phyloP scores from a whole-genome alignment of 2,113 vertebrate genomes.

The Marmota monax region DNA sequence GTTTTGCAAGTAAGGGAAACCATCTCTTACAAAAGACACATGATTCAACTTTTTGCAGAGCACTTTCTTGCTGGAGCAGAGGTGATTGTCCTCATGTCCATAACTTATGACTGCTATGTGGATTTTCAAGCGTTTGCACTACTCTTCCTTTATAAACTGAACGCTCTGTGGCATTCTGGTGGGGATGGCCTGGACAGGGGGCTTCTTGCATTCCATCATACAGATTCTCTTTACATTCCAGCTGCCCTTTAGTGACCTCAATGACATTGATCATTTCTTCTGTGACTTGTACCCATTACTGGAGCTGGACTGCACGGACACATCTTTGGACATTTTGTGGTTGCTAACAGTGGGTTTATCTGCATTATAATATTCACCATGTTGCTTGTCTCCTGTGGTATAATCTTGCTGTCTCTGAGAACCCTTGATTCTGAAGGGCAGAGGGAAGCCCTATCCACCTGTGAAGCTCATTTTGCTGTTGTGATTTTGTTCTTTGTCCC shows the following conservation, averaged over 20 bases:
- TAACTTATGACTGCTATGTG: too few species aligned
- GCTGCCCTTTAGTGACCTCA: background rate
- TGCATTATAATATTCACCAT: conserved; percentile 30
- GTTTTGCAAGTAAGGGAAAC: background rate
- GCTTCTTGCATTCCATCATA: too few species aligned
- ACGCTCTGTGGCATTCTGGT: too few species aligned
- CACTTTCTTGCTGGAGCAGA: too few species aligned
- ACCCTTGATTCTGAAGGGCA: background rate
- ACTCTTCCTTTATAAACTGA: too few species aligned
- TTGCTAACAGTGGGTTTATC: conserved; percentile 68
- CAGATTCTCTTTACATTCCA: background rate
- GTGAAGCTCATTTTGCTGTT: background rate
- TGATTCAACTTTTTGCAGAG: too few species aligned
- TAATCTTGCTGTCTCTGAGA: conserved; percentile 68
- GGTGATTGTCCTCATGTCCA: too few species aligned
- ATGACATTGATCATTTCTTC: background rate
- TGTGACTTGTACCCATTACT: background rate
- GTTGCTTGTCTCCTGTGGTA: conserved; percentile 62
- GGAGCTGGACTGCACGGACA: conserved; percentile 64
- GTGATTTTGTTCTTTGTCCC: conserved; percentile 15
- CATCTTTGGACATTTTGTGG: conserved; percentile 15
- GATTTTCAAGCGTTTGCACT: too few species aligned
- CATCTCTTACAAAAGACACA: too few species aligned
- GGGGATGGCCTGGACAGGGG: too few species aligned
- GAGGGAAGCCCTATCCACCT: conserved; percentile 11